Percentiles rank a stretch among this genome's conserved stretches.
phyloP scores from a whole-genome alignment of 2,888 invertebrate species.

The Dryococelus australis region DNA sequence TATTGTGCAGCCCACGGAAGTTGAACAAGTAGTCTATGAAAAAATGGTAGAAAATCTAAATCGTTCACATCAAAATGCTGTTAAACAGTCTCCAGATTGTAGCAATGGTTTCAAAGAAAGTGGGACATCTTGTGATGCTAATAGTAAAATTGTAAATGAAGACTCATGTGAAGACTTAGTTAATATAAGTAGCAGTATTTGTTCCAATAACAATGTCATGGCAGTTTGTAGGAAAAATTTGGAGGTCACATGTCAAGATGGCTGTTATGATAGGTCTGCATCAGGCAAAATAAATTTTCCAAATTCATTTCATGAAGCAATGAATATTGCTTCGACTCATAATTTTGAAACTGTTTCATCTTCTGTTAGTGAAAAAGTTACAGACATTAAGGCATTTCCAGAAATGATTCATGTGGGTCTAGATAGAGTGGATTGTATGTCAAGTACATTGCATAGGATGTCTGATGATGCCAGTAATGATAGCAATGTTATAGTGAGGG shows the following conservation, averaged over 20 bases:
- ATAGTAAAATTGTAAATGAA: neutral
- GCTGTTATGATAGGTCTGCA: neutral
- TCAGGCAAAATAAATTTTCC: neutral
- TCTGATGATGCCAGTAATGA: constrained; percentile 37
- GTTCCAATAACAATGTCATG: neutral
- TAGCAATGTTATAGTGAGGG: constrained; percentile 33
- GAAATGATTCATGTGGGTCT: neutral
- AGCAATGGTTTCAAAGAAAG: neutral
- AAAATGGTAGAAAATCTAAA: too few species aligned
- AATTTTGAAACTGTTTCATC: neutral
- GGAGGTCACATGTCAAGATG: neutral
- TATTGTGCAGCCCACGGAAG: too few species aligned
- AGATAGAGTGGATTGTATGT: neutral
- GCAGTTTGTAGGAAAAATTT: neutral
- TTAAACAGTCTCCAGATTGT: neutral
- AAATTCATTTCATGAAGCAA: neutral
- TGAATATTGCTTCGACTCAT: neutral
- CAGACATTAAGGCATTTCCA: neutral
- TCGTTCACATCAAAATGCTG: too few species aligned
- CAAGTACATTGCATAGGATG: neutral
- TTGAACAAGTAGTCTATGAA: too few species aligned
- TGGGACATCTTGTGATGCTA: neutral
- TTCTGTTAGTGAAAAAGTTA: neutral
- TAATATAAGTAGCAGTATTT: neutral
- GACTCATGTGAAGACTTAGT: neutral